Base-by-base conservation (phyloP, 2,113 vertebrate species). In the Chaetura pelagica region DNA sequence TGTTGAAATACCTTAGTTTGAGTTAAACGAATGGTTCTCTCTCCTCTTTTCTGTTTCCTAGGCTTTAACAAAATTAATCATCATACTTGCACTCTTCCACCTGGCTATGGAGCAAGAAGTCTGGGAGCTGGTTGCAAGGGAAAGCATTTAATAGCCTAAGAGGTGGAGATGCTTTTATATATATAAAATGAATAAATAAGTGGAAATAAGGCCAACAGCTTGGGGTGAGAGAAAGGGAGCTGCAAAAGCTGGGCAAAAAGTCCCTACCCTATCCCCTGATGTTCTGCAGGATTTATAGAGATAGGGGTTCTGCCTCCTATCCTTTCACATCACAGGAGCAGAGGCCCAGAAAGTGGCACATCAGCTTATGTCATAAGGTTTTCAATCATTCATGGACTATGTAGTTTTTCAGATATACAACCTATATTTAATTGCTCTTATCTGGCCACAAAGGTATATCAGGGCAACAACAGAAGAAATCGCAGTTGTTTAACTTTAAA, bases 181-280 rank as follows among this genome's bases (percentile, higher is more conserved):
- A 35, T 38, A 22, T 27, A 46, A 23, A 4, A 6, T n/a, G n/a
- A n/a, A n/a, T n/a, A 17, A 19, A 30, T 17, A 29, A 27, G 77
- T 12, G 0, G 35, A 77, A 58, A 64, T 27, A 69, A 82, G 1
- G 9, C 5, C 6, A 57, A 59, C 7, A 69, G 6, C 18, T 12
- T n/a, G 16, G 12, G 18, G 6, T 46, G 17, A 68, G 15, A n/a
- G 9, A 78, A 75, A 86, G 14, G 7, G 40, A 63, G 6, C 17
- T 62, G 21, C 46, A 77, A 7, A 81, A 26, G 12, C 29, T n/a
- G 23, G 12, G 26, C 9, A 52, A 38, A 69, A 86, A 18, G 9
- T 9, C 4, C 4, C 10, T 20, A 2, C 5, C 15, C 7, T 10
- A 18, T 38, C 7, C 7, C 15, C 2, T 21, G 35, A 0, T 11